Percentiles rank a stretch among this genome's conserved stretches.
These are phyloP conservation scores for Arctocebus calabarensis DNA, from an alignment of 2,797 vertebrate genomes.

Conservation along the genomic window DNA sequence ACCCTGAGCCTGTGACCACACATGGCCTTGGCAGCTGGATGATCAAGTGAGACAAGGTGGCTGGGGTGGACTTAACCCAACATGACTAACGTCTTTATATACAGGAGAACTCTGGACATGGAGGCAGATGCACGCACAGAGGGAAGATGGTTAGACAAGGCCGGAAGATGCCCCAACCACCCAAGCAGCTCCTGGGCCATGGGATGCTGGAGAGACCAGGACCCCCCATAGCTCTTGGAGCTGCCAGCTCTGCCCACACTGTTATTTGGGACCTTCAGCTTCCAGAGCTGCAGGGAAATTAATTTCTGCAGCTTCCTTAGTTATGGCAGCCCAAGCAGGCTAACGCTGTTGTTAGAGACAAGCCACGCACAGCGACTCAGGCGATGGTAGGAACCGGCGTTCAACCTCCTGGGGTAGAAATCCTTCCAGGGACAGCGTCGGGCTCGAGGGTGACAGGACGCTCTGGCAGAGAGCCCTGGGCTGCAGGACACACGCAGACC, in stretches of 20 bases:
- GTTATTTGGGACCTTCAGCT: not conserved
- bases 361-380: accelerated
- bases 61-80: not conserved
- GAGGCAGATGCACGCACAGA: accelerated
- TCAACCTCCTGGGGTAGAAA: accelerated
- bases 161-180: too few relatives aligned
- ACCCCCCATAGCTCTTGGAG: not conserved
- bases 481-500: accelerated
- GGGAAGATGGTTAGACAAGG: too few relatives aligned
- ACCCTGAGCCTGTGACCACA: not conserved
- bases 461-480: accelerated
- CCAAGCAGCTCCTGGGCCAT: not conserved
- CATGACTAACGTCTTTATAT: not conserved
- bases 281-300: accelerated
- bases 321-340: accelerated
- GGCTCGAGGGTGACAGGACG: accelerated
- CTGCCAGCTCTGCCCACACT: not conserved
- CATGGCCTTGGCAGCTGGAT: not conserved
- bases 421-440: accelerated
- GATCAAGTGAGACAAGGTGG: not conserved
- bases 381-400: accelerated
- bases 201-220: too few relatives aligned
- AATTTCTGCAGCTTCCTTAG: accelerated
- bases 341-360: accelerated
- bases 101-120: not conserved